Evolutionary conservation across 2,113 vertebrate genomes (phyloP).

Genomic region (Baryphthengus martii): DNA sequence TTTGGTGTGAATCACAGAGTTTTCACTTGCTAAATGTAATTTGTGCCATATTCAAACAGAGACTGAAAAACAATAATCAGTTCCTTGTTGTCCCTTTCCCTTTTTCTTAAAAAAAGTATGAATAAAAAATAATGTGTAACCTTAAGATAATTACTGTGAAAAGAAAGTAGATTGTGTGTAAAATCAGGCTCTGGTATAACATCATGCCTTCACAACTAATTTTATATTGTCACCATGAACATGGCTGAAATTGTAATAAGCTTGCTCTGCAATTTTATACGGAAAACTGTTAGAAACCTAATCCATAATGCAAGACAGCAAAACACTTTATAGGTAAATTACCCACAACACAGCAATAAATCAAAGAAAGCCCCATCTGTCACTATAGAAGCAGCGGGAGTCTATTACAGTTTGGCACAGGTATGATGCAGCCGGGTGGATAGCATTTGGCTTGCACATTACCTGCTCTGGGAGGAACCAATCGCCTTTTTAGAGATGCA

Average conservation of each 20-base stretch:
- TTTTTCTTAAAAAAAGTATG: not conserved
- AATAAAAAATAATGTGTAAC: not conserved
- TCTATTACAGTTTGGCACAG: conserved; percentile 42
- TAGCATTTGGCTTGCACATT: not conserved
- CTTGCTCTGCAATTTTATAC: conserved; percentile 20
- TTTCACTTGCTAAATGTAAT: not conserved
- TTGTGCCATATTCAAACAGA: not conserved
- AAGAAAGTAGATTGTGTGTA: not conserved
- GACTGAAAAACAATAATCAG: not conserved
- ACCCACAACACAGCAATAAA: conserved; percentile 9
- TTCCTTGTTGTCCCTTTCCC: not conserved
- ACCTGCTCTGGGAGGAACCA: not conserved
- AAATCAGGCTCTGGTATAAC: not conserved
- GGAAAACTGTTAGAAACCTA: conserved; percentile 17
- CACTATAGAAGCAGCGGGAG: not conserved
- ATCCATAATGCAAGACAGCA: conserved; percentile 1
- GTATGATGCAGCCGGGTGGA: not conserved
- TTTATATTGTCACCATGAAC: not conserved
- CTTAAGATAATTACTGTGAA: not conserved
- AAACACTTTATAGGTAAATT: conserved; percentile 47
- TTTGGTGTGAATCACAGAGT: not conserved
- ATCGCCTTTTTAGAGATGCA: not conserved
- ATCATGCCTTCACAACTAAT: not conserved
- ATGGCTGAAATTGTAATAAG: not conserved
- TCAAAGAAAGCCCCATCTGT: not conserved